Evolutionary conservation across 1,140 invertebrate genomes (phyloP).

Genomic region (Rhagoletis pomonella): DNA sequence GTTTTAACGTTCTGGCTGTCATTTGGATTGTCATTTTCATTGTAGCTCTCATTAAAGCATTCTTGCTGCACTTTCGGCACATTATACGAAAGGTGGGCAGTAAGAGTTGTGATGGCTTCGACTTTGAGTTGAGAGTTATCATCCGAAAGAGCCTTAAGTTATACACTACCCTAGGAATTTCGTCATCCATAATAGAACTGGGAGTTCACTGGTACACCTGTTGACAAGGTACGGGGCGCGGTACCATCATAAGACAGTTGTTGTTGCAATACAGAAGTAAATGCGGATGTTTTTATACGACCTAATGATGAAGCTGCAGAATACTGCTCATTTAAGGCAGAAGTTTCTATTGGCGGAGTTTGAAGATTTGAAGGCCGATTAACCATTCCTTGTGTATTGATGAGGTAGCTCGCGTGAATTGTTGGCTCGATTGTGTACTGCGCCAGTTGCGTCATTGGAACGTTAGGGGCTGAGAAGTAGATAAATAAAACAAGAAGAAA

Average conservation of each 20-base stretch:
- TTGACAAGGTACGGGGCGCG: constrained; percentile 69
- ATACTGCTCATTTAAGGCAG: constrained; percentile 51
- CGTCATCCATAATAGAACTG: constrained; percentile 73
- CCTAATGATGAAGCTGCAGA: constrained; percentile 63
- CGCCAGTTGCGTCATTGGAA: constrained; percentile 66
- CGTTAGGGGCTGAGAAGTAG: constrained; percentile 62
- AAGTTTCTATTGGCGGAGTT: constrained; percentile 56
- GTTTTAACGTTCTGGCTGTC: not conserved
- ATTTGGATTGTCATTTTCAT: constrained; percentile 21
- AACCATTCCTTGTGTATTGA: constrained; percentile 64
- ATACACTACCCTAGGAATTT: constrained; percentile 25
- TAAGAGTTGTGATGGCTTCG: not conserved
- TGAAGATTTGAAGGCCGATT: constrained; percentile 62
- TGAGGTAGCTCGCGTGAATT: constrained; percentile 66
- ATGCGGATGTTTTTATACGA: constrained; percentile 60
- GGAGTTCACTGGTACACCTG: constrained; percentile 67
- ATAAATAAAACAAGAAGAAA: not conserved
- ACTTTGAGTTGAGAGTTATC: not conserved
- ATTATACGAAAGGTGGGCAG: not conserved
- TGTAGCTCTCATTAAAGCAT: not conserved
- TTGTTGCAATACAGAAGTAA: constrained; percentile 60
- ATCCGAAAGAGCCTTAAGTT: not conserved
- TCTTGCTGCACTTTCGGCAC: not conserved
- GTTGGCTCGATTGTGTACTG: constrained; percentile 70
- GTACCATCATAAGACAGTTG: constrained; percentile 70